A percentile compares a stretch with the other conserved stretches of the same genome.
phyloP scores from a whole-genome alignment of 2,888 invertebrate genomes.

The Drosophila barbarae region DNA sequence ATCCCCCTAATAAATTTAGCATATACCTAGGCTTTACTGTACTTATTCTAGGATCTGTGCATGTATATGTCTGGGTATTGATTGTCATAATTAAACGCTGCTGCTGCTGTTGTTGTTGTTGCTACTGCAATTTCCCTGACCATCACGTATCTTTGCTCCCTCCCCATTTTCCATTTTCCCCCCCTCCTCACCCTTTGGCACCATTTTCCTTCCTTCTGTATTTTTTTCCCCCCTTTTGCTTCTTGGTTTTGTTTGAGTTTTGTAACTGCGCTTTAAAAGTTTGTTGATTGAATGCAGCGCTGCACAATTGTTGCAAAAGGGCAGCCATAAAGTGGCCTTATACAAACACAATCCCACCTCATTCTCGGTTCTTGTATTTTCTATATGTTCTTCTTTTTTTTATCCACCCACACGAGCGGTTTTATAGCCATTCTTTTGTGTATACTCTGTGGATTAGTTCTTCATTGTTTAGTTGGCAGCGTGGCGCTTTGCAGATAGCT shows the following conservation, averaged over 20 bases:
- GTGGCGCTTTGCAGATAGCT: slow-evolving; percentile 66
- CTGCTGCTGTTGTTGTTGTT: slow-evolving; percentile 18
- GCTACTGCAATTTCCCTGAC: slow-evolving; percentile 41
- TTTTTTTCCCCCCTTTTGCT: background rate
- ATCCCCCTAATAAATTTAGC: background rate
- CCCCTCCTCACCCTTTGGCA: background rate
- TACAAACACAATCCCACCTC: slow-evolving; percentile 33
- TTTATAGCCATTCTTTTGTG: slow-evolving; percentile 73
- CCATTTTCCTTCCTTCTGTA: slow-evolving; percentile 16
- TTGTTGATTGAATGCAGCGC: slow-evolving; percentile 71
- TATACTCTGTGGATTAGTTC: slow-evolving; percentile 72
- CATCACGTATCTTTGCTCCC: slow-evolving; percentile 39
- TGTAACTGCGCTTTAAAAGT: slow-evolving; percentile 72
- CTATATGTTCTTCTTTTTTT: background rate
- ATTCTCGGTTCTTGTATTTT: slow-evolving; percentile 13
- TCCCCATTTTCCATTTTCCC: slow-evolving; percentile 6
- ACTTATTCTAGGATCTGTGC: slow-evolving; percentile 20
- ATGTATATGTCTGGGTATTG: slow-evolving; percentile 50
- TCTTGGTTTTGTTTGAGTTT: slow-evolving; percentile 53
- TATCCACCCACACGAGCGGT: slow-evolving; percentile 50
- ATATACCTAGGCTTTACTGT: slow-evolving; percentile 3
- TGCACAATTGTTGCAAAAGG: slow-evolving; percentile 74
- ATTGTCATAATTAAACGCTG: slow-evolving; percentile 72
- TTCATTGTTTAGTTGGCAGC: slow-evolving; percentile 71
- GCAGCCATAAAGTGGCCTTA: slow-evolving; percentile 71